A percentile compares a stretch with the other conserved stretches of the same genome.
These are phyloP conservation scores for Chloropsis cyanopogon DNA, from an alignment of 2,113 vertebrate species.

Conservation along the genomic window DNA sequence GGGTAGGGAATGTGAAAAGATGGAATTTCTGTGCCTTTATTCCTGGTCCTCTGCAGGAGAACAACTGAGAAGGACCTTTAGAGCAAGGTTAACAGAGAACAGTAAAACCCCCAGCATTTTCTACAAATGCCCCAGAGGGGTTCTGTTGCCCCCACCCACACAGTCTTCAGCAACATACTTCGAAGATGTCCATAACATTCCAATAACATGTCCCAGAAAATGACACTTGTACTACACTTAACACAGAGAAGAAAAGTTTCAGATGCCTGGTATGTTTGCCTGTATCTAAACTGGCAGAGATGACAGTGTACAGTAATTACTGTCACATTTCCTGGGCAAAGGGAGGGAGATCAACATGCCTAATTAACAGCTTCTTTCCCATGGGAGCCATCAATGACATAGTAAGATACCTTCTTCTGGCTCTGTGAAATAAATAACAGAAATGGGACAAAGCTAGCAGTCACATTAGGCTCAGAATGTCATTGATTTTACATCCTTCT, in stretches of 20 bases:
- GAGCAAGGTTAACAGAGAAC: neutral
- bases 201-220: neutral
- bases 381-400: neutral
- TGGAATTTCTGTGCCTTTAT: neutral
- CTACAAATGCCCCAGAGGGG: neutral
- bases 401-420: neutral
- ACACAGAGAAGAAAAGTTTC: neutral
- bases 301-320: slow-evolving; percentile 4
- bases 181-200: neutral
- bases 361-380: slow-evolving; percentile 38
- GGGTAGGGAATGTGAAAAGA: neutral
- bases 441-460: neutral
- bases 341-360: neutral
- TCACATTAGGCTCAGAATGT: neutral
- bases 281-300: neutral
- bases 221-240: neutral
- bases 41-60: neutral
- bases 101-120: neutral
- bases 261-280: neutral
- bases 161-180: neutral
- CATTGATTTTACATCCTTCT: neutral
- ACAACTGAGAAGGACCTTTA: neutral
- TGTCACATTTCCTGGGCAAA: neutral
- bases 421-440: neutral
- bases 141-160: neutral